These are phyloP conservation scores for Raphicerus campestris DNA, from an alignment of 2,113 vertebrate species.

Conservation along the genomic window DNA sequence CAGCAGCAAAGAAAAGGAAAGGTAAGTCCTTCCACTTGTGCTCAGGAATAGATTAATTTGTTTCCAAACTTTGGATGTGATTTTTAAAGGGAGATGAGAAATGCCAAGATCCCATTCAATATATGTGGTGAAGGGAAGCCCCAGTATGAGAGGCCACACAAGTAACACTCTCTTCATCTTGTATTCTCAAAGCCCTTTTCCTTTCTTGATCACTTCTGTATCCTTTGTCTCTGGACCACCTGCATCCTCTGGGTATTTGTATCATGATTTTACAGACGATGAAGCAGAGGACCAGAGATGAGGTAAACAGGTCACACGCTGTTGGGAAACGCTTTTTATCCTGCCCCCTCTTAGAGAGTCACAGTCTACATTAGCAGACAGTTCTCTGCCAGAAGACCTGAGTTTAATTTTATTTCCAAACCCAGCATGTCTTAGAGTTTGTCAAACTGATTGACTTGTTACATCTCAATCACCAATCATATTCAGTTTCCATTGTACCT, in stretches of 20 bases:
- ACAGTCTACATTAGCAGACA: not conserved
- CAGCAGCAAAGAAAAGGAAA: conserved; percentile 85
- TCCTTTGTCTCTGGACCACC: not conserved
- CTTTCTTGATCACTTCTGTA: not conserved
- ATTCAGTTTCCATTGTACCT: not conserved
- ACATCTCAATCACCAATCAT: not conserved
- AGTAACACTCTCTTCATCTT: not conserved
- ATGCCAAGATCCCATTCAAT: not conserved
- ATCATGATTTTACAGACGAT: not conserved
- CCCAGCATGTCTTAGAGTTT: not conserved
- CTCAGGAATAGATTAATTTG: not conserved
- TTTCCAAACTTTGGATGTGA: not conserved
- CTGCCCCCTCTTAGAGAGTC: not conserved
- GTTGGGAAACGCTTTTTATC: not conserved
- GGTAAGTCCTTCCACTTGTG: conserved; percentile 77
- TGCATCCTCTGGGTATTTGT: not conserved
- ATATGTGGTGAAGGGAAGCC: not conserved
- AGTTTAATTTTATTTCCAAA: not conserved
- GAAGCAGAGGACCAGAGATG: not conserved
- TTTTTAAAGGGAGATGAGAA: not conserved
- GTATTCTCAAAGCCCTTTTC: not conserved
- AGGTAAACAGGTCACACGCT: not conserved
- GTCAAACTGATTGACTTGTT: not conserved
- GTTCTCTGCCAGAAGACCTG: not conserved
- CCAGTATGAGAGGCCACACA: not conserved